Evolutionary conservation across 2,888 invertebrate genomes (phyloP), one percentile per base, ranked within the genome.

Genomic region (Drosophila pseudotakahashii): DNA sequence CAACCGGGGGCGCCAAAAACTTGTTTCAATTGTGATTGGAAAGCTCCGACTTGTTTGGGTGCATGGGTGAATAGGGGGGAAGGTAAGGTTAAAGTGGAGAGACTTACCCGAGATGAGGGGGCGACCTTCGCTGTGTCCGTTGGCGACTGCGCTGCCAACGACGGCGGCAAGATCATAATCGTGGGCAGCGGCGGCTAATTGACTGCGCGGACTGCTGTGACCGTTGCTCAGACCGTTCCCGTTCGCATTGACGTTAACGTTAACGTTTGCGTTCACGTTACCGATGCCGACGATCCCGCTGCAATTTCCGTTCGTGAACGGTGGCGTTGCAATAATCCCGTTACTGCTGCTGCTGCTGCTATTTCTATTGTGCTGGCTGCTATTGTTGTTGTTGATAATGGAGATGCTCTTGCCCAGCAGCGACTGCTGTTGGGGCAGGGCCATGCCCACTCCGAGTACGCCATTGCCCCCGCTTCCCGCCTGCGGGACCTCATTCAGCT

Each of bases 401-500:
- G 55, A 54, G 34, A 11, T 62, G 71, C 47, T 73, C 64, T 67
- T 77, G 55, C 58, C 75, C 52, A 73, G 71, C 64, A 48, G 66
- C 69, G 45, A 62, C 45, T 67, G 77, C 45, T 55, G 73, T 66
- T 73, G 60, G 61, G 23, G 47, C 57, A 62, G 39, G 19, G 39
- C 71, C 45, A 72, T 23, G 50, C 51, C 55, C 39, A 71, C 48
- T 13, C 55, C 61, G 4, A 30, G 26, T 16, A 32, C 42, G 34
- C 37, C 55, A 11, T 57, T 67, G 44, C 26, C 69, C 11, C 61
- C 69, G 44, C 26, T 67, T 50, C 32, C 41, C 45, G 70, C 45
- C 58, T 68, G 78, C 26, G 88, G 84, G 39, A 73, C 66, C 78
- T 89, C 78, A 77, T 91, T 91, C 75, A 90, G 90, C 87, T 89